phyloP scores from a whole-genome alignment of 2,888 invertebrate genomes.

The Macrosiphum euphorbiae region DNA sequence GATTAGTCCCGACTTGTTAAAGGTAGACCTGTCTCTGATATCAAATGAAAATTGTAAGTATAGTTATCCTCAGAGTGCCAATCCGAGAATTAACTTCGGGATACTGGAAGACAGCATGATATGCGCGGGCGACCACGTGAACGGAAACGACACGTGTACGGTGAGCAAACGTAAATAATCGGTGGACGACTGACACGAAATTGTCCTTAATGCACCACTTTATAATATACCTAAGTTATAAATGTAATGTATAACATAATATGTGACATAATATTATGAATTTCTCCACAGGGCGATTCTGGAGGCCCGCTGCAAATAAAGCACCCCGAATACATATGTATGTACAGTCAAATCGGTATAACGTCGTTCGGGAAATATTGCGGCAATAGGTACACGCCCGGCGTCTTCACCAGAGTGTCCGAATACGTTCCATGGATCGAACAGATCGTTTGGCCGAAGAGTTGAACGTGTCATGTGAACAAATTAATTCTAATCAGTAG shows the following conservation, averaged over 20 bases:
- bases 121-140: constrained; percentile 71
- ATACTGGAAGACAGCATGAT: constrained; percentile 69
- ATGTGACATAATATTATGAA: no score
- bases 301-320: constrained; percentile 77
- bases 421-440: constrained; percentile 76
- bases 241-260: no score
- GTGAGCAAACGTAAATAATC: constrained; percentile 56
- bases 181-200: neutral
- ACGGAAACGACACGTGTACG: constrained; percentile 72
- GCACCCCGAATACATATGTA: constrained; percentile 70
- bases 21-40: constrained; percentile 65
- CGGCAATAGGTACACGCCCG: constrained; percentile 73
- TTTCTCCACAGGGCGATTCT: constrained; percentile 77
- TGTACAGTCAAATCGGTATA: constrained; percentile 73
- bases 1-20: constrained; percentile 65
- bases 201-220: neutral
- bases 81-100: constrained; percentile 64
- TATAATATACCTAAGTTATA: neutral
- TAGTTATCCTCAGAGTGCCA: constrained; percentile 46
- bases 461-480: neutral
- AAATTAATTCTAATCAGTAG: no score
- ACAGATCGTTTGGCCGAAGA: constrained; percentile 73
- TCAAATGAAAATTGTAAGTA: constrained; percentile 57
- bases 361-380: constrained; percentile 73
- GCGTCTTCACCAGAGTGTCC: constrained; percentile 75